These are phyloP conservation scores for Zele albiditarsus DNA, from an alignment of 2,888 invertebrate genomes.

Conservation along the genomic window DNA sequence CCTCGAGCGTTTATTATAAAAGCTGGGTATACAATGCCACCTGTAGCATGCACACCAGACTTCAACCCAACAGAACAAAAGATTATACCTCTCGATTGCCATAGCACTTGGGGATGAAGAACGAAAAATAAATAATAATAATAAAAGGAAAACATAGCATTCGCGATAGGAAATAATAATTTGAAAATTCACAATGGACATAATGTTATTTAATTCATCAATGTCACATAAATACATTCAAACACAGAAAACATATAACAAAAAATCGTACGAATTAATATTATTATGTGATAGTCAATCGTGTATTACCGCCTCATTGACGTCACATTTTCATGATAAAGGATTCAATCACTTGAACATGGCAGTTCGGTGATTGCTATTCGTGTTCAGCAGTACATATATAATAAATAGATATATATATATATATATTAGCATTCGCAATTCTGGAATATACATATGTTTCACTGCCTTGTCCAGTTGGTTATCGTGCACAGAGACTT, in stretches of 20 bases:
- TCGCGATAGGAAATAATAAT: neutral
- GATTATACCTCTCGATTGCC: conserved; percentile 29
- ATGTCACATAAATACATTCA: neutral
- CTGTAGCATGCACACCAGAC: conserved; percentile 55
- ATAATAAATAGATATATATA: neutral
- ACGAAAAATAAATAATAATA: neutral
- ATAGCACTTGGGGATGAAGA: conserved; percentile 3
- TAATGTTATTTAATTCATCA: neutral
- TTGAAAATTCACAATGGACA: neutral
- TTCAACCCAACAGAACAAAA: conserved; percentile 32
- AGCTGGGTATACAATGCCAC: conserved; percentile 55
- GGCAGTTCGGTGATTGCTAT: conserved; percentile 2
- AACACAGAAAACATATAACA: neutral
- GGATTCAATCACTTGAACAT: conserved; percentile 18
- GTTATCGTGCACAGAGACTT: conserved; percentile 10
- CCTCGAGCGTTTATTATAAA: conserved; percentile 28
- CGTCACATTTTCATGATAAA: conserved; percentile 4
- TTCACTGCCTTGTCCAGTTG: conserved; percentile 1
- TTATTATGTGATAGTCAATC: neutral
- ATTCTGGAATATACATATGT: conserved; percentile 11
- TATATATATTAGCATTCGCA: neutral
- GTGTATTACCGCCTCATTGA: neutral
- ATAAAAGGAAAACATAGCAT: too few species aligned
- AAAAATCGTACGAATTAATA: neutral
- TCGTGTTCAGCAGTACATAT: neutral